Conservation (phyloP, 2,113 vertebrate species). For the Ornithorhynchus anatinus region DNA sequence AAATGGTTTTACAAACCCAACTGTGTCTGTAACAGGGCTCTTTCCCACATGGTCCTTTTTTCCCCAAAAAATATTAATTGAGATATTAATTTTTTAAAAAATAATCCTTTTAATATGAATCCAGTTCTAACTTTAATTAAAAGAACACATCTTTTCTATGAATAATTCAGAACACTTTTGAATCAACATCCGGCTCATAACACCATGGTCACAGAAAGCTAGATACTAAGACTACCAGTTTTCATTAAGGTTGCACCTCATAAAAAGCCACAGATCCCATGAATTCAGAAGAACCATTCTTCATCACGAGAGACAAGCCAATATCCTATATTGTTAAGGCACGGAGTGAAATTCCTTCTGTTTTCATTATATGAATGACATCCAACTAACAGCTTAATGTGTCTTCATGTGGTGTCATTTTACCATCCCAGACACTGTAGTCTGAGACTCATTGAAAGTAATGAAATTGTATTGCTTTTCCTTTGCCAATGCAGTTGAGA, state of each 20-base stretch:
- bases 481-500: conserved; percentile 26
- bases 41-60: neutral
- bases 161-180: conserved; percentile 25
- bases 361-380: neutral
- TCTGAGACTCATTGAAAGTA: neutral
- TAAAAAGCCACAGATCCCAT: neutral
- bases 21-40: neutral
- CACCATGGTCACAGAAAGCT: neutral
- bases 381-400: neutral
- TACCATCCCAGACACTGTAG: neutral
- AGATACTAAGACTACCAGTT: neutral
- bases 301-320: neutral
- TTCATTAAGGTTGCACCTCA: neutral
- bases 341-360: neutral
- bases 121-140: neutral
- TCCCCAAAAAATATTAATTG: neutral
- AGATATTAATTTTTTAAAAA: neutral
- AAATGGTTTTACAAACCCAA: neutral
- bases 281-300: neutral
- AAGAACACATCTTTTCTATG: neutral
- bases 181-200: neutral
- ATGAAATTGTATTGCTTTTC: conserved; percentile 48
- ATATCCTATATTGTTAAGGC: neutral
- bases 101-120: conserved; percentile 7
- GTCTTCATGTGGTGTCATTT: neutral